Evolutionary conservation across 2,888 invertebrate species (phyloP).

Genomic region (Drosophila phalerata): DNA sequence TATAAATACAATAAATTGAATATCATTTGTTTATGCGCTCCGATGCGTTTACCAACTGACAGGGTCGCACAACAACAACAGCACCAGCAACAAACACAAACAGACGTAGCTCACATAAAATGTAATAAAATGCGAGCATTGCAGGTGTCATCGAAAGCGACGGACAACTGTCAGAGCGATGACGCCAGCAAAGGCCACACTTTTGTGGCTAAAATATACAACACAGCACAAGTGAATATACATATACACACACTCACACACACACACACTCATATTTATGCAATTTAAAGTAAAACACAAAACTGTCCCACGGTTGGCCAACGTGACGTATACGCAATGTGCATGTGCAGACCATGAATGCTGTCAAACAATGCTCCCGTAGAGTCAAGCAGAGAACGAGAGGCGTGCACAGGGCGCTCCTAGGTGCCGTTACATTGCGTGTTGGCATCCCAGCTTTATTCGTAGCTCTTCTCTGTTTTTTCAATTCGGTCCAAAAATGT

Average conservation of each 20-base stretch:
- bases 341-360: conserved; percentile 32
- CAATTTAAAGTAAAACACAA: conserved; percentile 79
- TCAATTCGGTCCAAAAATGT: conserved; percentile 76
- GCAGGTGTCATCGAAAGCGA: conserved; percentile 77
- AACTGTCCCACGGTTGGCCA: conserved; percentile 69
- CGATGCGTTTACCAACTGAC: conserved; percentile 75
- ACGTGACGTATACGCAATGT: conserved; percentile 79
- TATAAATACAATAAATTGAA: conserved; percentile 75
- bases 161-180: conserved; percentile 70
- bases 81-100: background rate
- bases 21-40: conserved; percentile 80
- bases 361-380: conserved; percentile 39
- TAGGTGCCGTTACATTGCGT: conserved; percentile 46
- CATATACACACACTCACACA: conserved; percentile 8
- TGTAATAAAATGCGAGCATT: conserved; percentile 79
- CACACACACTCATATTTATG: conserved; percentile 64
- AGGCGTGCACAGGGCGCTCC: too few relatives aligned
- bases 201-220: conserved; percentile 77
- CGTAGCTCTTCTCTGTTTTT: conserved; percentile 48
- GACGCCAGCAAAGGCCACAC: conserved; percentile 69
- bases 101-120: conserved; percentile 60
- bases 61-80: conserved; percentile 42
- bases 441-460: conserved; percentile 38
- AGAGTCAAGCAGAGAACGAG: too few relatives aligned
- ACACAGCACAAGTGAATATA: conserved; percentile 45